Percentiles rank a stretch among this genome's conserved stretches.
phyloP scores from a whole-genome alignment of 1,140 invertebrate genomes.

The Microplitis mediator region DNA sequence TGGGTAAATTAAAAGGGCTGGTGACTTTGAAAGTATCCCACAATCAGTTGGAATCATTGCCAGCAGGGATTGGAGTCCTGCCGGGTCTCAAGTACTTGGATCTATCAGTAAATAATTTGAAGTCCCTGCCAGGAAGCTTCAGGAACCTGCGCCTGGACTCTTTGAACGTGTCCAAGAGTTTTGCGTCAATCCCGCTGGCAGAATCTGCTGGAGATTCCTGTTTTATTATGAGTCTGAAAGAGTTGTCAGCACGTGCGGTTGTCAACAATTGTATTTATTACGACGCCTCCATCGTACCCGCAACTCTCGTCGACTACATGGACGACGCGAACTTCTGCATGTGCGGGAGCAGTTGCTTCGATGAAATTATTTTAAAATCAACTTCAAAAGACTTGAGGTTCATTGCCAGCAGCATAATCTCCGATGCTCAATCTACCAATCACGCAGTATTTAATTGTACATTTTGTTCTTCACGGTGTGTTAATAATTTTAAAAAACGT shows the following conservation, averaged over 20 bases:
- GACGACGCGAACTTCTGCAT: conserved; percentile 68
- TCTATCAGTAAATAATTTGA: conserved; percentile 64
- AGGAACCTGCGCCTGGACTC: conserved; percentile 61
- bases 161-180: conserved; percentile 66
- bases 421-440: conserved; percentile 53
- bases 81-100: conserved; percentile 56
- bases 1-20: conserved; percentile 67
- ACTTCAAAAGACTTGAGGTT: conserved; percentile 53
- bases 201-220: background rate
- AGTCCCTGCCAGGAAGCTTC: conserved; percentile 61
- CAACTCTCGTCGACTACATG: conserved; percentile 66
- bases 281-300: conserved; percentile 65
- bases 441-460: conserved; percentile 65
- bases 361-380: conserved; percentile 54
- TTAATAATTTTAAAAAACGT: conserved; percentile 28
- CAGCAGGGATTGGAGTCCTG: conserved; percentile 57
- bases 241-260: conserved; percentile 24
- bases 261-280: conserved; percentile 56
- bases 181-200: conserved; percentile 28
- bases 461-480: conserved; percentile 66
- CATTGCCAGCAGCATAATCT: conserved; percentile 56
- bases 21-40: conserved; percentile 63
- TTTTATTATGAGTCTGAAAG: conserved; percentile 17
- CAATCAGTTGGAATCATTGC: conserved; percentile 59
- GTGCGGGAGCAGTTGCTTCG: conserved; percentile 67